Conservation (phyloP, 2,113 vertebrate species). For the Ondatra zibethicus region DNA sequence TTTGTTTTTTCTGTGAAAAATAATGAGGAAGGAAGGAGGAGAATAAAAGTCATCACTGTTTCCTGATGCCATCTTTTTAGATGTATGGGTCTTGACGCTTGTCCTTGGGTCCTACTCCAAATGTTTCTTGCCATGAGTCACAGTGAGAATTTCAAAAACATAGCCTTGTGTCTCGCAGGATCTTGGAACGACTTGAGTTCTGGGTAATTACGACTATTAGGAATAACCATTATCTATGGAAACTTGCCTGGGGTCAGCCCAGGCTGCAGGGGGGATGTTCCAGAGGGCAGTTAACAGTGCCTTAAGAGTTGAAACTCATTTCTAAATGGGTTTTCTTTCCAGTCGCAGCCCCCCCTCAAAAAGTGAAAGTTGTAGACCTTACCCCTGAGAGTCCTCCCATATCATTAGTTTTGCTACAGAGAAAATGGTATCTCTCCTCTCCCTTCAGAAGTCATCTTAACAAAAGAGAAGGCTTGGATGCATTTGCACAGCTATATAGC, state of each 20-base stretch:
- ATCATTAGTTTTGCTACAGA: not conserved
- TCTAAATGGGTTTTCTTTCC: conserved; percentile 37
- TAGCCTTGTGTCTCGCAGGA: conserved; percentile 12
- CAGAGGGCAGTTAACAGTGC: not conserved
- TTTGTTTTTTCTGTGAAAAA: not conserved
- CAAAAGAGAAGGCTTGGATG: not conserved
- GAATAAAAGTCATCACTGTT: conserved; percentile 1
- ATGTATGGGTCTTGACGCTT: not conserved
- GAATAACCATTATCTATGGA: conserved; percentile 64
- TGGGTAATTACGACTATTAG: conserved; percentile 56
- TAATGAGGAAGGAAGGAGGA: not conserved
- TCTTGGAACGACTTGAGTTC: conserved; percentile 51
- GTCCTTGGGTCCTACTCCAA: conserved; percentile 2
- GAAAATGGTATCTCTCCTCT: not conserved
- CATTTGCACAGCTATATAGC: not conserved
- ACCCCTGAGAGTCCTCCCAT: not conserved
- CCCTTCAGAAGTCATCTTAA: not conserved
- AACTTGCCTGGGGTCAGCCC: conserved; percentile 51
- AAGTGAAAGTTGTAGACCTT: not conserved
- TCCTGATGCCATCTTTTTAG: not conserved
- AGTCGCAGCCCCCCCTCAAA: not conserved
- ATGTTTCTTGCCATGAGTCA: conserved; percentile 59
- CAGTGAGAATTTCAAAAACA: conserved; percentile 48
- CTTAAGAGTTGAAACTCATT: conserved; percentile 37
- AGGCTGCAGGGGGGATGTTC: not conserved